These are phyloP conservation scores for Polydrusus tereticollis DNA, from an alignment of 2,888 invertebrate genomes.

Conservation along the genomic window DNA sequence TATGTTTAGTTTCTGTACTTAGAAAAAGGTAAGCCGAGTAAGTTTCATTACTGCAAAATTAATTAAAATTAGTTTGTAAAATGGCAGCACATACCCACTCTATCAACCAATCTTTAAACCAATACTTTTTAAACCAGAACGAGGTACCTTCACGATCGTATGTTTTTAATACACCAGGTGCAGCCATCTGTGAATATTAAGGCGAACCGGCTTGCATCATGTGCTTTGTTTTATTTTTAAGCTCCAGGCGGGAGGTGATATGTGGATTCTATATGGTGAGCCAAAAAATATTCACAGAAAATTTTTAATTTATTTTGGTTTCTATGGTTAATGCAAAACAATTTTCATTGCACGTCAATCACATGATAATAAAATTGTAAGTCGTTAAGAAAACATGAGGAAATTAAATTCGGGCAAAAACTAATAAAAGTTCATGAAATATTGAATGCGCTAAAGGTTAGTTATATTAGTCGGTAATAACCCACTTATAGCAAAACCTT, in stretches of 20 bases:
- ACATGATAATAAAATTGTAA: no score
- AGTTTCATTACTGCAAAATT: not conserved
- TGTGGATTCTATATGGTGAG: slow-evolving; percentile 29
- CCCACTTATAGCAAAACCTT: no score
- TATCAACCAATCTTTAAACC: slow-evolving; percentile 59
- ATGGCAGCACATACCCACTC: slow-evolving; percentile 57
- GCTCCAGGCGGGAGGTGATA: not conserved
- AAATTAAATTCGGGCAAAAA: no score
- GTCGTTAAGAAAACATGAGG: no score
- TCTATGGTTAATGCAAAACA: no score
- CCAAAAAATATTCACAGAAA: slow-evolving; percentile 18
- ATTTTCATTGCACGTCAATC: no score
- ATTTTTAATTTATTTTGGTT: no score
- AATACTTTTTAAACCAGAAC: slow-evolving; percentile 57
- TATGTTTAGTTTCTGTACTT: no score
- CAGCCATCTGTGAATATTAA: slow-evolving; percentile 60
- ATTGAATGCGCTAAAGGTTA: no score
- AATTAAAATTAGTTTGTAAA: slow-evolving; percentile 7
- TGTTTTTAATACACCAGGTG: slow-evolving; percentile 56
- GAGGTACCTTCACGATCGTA: slow-evolving; percentile 61
- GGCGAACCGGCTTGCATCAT: slow-evolving; percentile 31
- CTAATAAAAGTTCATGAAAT: no score
- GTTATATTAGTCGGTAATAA: no score
- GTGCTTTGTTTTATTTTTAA: slow-evolving; percentile 49
- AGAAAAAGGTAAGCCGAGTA: not conserved